Conservation (phyloP, 2,888 invertebrate genomes). For the Plebejus argus region DNA sequence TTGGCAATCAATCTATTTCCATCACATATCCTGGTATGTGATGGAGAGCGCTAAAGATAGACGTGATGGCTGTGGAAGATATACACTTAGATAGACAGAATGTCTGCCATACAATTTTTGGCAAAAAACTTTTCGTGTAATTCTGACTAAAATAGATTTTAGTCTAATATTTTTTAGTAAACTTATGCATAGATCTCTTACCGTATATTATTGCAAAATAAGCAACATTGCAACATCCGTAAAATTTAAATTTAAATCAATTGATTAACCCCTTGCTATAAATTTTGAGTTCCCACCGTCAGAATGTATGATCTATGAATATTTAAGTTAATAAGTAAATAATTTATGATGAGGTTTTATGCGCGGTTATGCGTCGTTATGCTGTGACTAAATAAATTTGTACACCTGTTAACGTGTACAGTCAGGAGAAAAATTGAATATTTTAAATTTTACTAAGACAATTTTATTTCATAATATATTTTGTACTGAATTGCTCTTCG, state of each 20-base stretch:
- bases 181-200: no score
- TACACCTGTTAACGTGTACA: slow-evolving; percentile 49
- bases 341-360: slow-evolving; percentile 24
- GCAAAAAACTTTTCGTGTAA: not conserved
- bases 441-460: no score
- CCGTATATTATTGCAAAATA: no score
- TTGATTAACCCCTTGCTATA: slow-evolving; percentile 1
- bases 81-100: not conserved
- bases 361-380: slow-evolving; percentile 36
- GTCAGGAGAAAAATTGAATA: slow-evolving; percentile 5
- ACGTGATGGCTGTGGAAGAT: not conserved
- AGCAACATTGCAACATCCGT: no score
- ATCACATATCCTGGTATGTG: not conserved
- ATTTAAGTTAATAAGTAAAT: slow-evolving; percentile 29
- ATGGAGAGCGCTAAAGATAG: not conserved
- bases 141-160: no score
- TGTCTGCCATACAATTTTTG: not conserved
- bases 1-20: not conserved
- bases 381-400: slow-evolving; percentile 55
- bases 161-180: no score
- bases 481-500: no score
- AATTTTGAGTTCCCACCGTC: slow-evolving; percentile 28
- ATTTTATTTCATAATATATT: no score
- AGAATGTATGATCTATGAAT: slow-evolving; percentile 29
- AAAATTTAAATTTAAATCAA: not conserved